phyloP scores from a whole-genome alignment of 2,888 invertebrate species.

The Nephrotoma flavescens region DNA sequence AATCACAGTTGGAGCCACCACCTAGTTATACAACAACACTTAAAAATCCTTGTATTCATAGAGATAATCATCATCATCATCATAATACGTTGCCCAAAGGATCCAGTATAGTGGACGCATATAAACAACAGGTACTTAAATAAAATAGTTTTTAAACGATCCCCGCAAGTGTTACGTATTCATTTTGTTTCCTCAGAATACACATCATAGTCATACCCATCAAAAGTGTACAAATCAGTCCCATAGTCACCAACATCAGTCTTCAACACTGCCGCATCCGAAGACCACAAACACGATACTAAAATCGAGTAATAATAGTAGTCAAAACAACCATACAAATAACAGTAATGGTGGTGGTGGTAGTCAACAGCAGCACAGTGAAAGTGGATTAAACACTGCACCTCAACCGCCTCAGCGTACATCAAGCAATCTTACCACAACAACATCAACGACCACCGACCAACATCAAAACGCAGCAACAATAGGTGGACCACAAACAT shows the following conservation, averaged over 20 bases:
- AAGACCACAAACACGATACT: neutral
- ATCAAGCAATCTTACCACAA: conserved; percentile 7
- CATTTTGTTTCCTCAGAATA: neutral
- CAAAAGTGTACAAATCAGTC: conserved; percentile 1
- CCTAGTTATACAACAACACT: conserved; percentile 8
- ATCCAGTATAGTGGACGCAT: neutral
- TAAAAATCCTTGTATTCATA: conserved; percentile 8
- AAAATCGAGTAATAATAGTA: neutral
- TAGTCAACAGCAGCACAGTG: neutral
- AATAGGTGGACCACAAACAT: neutral
- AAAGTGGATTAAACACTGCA: neutral
- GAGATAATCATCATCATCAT: conserved; percentile 1
- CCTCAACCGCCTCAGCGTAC: conserved; percentile 8
- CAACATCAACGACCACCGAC: neutral
- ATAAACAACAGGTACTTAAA: conserved; percentile 9
- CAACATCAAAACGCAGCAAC: neutral
- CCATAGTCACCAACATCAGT: conserved; percentile 5
- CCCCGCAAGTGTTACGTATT: neutral
- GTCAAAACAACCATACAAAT: neutral
- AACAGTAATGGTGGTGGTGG: neutral
- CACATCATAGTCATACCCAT: neutral
- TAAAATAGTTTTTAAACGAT: neutral
- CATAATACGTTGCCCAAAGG: neutral
- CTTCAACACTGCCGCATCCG: neutral
- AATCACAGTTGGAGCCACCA: conserved; percentile 7